Evolutionary conservation across 2,888 invertebrate genomes (phyloP).

Genomic region (Cactoblastis cactorum): DNA sequence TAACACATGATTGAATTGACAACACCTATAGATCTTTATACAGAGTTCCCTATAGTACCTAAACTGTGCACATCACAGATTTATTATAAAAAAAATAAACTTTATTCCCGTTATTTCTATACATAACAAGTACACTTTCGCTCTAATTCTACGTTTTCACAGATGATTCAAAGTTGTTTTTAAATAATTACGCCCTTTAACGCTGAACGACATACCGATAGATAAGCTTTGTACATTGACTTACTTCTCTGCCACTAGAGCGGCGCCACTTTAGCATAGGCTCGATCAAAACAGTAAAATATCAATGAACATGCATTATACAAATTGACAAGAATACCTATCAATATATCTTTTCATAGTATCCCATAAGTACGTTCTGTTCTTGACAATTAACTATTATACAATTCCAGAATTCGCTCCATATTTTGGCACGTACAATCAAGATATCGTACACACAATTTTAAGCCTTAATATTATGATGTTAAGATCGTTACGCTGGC

Average conservation of each 20-base stretch:
- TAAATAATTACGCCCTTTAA: neutral
- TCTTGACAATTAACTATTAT: neutral
- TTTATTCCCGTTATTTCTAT: constrained; percentile 50
- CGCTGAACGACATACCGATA: neutral
- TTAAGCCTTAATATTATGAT: constrained; percentile 14
- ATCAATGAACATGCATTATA: neutral
- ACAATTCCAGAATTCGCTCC: neutral
- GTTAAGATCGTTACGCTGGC: constrained; percentile 2
- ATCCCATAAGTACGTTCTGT: neutral
- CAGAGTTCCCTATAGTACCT: constrained; percentile 55
- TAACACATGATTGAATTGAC: constrained; percentile 59
- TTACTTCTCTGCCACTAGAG: neutral
- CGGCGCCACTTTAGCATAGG: neutral
- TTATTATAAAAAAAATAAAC: constrained; percentile 62
- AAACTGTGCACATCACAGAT: constrained; percentile 68
- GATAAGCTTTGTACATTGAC: neutral
- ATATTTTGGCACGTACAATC: constrained; percentile 15
- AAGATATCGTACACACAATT: neutral
- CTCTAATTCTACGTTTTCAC: constrained; percentile 42
- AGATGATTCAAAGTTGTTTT: constrained; percentile 24
- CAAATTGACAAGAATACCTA: neutral
- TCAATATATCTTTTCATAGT: neutral
- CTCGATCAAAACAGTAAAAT: neutral
- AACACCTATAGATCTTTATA: constrained; percentile 66
- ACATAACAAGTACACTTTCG: constrained; percentile 63